Percentiles rank a stretch among this genome's conserved stretches.
These are phyloP conservation scores for Chromoteleia sp. DNA, from an alignment of 2,888 invertebrate genomes.

Conservation along the genomic window DNA sequence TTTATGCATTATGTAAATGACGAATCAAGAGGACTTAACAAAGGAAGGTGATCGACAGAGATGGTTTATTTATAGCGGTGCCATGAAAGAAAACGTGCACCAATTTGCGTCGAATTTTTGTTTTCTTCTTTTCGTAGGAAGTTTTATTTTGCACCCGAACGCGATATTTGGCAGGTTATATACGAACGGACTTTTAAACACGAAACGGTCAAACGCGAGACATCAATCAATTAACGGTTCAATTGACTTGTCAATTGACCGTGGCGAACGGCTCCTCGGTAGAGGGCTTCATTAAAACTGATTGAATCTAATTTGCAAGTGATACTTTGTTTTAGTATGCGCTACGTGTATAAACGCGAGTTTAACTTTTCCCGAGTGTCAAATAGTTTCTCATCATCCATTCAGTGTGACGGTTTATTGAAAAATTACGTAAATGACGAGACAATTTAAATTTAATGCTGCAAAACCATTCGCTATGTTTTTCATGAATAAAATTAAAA, in stretches of 20 bases:
- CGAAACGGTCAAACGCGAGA: constrained; percentile 38
- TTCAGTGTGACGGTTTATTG: constrained; percentile 45
- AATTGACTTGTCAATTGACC: constrained; percentile 64
- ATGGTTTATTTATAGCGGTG: constrained; percentile 17
- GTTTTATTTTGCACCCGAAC: too few species aligned
- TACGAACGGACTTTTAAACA: constrained; percentile 11
- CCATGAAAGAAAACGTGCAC: background rate
- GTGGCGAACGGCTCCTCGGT: constrained; percentile 43
- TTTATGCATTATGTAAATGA: constrained; percentile 37
- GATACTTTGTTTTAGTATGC: constrained; percentile 63
- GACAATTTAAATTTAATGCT: constrained; percentile 26
- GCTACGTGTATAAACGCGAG: constrained; percentile 48
- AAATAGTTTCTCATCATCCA: constrained; percentile 42
- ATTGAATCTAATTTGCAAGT: constrained; percentile 61
- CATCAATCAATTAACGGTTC: constrained; percentile 47
- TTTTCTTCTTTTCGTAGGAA: too few species aligned
- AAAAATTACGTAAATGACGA: constrained; percentile 41
- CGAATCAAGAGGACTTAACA: background rate
- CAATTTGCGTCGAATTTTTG: background rate
- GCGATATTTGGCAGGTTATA: too few species aligned
- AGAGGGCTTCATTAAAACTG: constrained; percentile 55
- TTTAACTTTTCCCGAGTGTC: constrained; percentile 61
- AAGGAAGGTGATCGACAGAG: background rate
- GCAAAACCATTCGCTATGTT: constrained; percentile 10
- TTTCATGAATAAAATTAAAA: background rate